Evolutionary conservation across 2,113 vertebrate genomes (phyloP).

Genomic region (Theristicus caerulescens): DNA sequence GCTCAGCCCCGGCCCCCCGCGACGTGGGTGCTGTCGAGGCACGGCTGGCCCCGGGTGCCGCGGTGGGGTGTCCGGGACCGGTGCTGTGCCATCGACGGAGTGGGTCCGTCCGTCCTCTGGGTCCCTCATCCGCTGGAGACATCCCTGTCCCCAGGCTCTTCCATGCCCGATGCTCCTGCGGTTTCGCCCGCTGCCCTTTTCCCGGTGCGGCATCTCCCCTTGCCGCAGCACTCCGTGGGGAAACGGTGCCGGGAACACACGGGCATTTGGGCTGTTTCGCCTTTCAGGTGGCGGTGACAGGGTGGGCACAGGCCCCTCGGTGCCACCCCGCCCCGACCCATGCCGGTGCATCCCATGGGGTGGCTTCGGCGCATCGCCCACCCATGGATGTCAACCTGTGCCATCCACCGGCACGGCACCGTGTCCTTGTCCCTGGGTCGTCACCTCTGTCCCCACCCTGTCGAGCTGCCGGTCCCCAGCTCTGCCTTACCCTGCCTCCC

Average conservation of each 20-base stretch:
- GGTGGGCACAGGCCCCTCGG: neutral
- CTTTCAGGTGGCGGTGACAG: neutral
- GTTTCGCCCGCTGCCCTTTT: neutral
- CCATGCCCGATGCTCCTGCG: fast-evolving
- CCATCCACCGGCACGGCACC: neutral
- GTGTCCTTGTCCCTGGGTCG: neutral
- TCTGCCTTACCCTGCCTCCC: neutral
- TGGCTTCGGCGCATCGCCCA: neutral
- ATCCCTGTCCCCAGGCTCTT: neutral
- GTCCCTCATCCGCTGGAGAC: neutral
- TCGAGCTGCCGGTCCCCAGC: neutral
- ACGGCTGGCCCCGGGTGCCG: too few species aligned
- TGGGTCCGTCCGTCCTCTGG: neutral
- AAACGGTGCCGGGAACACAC: fast-evolving
- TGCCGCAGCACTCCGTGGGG: neutral
- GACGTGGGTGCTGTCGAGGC: too few species aligned
- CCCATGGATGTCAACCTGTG: neutral
- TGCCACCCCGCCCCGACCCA: neutral
- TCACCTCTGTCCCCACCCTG: neutral
- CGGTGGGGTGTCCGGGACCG: too few species aligned
- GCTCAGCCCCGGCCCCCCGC: neutral
- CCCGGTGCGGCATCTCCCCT: neutral
- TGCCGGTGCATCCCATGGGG: neutral
- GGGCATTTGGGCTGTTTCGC: neutral
- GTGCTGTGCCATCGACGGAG: neutral